Evolutionary conservation across 2,797 vertebrate species (phyloP), one percentile per base, ranked within the genome.

Genomic region (Schizopygopsis malacanthus): DNA sequence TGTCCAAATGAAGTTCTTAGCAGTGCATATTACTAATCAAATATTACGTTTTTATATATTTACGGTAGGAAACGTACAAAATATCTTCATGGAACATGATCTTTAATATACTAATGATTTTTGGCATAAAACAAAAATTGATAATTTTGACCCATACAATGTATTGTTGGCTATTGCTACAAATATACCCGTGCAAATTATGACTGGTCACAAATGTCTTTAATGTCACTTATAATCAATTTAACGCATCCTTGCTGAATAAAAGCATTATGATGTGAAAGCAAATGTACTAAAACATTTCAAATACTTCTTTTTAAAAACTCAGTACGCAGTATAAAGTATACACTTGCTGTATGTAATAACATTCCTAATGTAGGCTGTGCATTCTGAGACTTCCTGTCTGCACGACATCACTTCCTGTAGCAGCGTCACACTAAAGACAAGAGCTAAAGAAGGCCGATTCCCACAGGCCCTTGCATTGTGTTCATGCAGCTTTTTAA

Each of bases 401-500:
- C 61, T 4, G 2, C 15, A 39, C n/a, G 13, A n/a, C 25, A 63
- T 71, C 73, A 72, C 81, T 83, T 85, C 69, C 87, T 83, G 79
- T 82, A 52, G 47, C 28, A 69, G 63, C 71, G 33, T 33, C n/a
- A 25, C 0, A 63, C 69, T 83, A n/a, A 77, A 76, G 70, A 81
- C 72, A 77, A 76, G 81, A 67, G 83, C 56, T 6, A 16, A 54
- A 81, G 63, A 59, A 65, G 61, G 33, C 45, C 8, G 22, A 20
- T 73, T 87, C 87, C 89, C 84, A 56, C 77, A 65, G 85, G 87
- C 71, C 20, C 0, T 67, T 15, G 4, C 80, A 85, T 88, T 90
- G 89, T 88, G 65, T 87, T 78, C 50, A 77, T 8, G 41, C 67
- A 59, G 33, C 52, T 63, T 76, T 76, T 41, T 86, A 87, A 41